Evolutionary conservation across 2,888 invertebrate genomes (phyloP), one percentile per base, ranked within the genome.

Genomic region (Thera britannica): DNA sequence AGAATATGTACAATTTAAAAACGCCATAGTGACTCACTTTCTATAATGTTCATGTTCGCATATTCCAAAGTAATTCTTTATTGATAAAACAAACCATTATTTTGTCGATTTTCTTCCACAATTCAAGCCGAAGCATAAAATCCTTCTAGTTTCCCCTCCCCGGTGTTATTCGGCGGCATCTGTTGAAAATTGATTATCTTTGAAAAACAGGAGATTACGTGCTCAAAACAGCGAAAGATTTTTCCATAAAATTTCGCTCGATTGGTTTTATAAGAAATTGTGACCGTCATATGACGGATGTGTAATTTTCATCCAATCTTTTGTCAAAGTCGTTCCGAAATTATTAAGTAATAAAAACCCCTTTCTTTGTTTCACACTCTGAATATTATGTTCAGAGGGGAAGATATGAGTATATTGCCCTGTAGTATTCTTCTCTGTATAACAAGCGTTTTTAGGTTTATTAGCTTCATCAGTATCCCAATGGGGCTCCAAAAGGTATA

Each of bases 151-250:
- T 34, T 8, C 3, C 34, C 34, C 0, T 52, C 34, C 34, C 34
- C 34, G 52, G 52, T 44, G 44, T 7, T 44, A 3, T 34, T 52
- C 8, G 52, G 34, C 52, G 34, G 34, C 52, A 52, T 52, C 52
- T 52, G 52, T 52, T 8, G 7, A 52, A 52, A 52, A 34, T 52
- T 52, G 52, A 52, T 52, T n/a, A 65, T 34, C 52, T 55, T n/a
- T 52, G 49, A 52, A 52, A 52, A 52, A 52, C 52, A 52, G 52
- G 52, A 52, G 52, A 52, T 52, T 52, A 52, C 52, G 34, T 52
- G 9, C 52, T 51, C 52, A 34, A 52, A 52, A 52, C 9, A 34
- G 52, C 23, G 9, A 52, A 34, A 52, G 23, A 52, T 34, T 34
- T 34, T 34, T 9, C n/a, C 23, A 9, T 34, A 52, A 52, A 51